These are phyloP conservation scores for Cyprinodon variegatus DNA, from an alignment of 2,113 vertebrate species.

Conservation along the genomic window DNA sequence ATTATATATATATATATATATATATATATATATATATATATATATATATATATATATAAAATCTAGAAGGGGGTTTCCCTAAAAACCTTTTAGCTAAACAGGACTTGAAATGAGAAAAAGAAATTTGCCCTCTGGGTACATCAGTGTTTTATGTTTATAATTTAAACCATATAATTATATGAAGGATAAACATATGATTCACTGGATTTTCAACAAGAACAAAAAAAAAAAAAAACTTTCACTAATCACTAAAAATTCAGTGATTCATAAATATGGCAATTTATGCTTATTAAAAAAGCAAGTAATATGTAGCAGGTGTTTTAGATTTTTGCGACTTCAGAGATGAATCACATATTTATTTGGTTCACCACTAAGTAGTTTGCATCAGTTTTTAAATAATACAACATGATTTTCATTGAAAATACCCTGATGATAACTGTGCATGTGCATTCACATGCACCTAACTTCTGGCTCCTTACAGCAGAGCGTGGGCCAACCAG, in stretches of 20 bases:
- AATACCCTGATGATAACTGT: constrained; percentile 33
- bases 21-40: too few species aligned
- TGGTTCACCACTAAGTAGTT: background rate
- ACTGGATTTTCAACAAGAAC: background rate
- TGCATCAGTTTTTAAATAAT: constrained; percentile 1
- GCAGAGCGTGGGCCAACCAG: constrained; percentile 56
- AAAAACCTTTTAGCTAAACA: too few species aligned
- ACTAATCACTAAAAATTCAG: too few species aligned
- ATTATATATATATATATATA: too few species aligned
- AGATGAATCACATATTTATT: background rate
- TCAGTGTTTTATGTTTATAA: too few species aligned
- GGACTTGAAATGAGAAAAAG: too few species aligned
- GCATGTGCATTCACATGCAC: constrained; percentile 4
- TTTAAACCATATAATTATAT: background rate
- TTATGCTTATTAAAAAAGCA: background rate
- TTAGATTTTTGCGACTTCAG: background rate
- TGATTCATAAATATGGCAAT: too few species aligned
- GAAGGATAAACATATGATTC: background rate
- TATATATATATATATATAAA: too few species aligned
- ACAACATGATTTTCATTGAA: constrained; percentile 23
- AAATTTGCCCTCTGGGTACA: too few species aligned
- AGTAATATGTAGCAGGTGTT: background rate
- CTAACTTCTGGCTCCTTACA: constrained; percentile 34
- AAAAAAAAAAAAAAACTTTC: too few species aligned
- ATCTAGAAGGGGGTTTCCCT: too few species aligned